Percentiles rank a stretch among this genome's conserved stretches.
These are phyloP conservation scores for Standfussiana lucernea DNA, from an alignment of 2,888 invertebrate species.

Conservation along the genomic window DNA sequence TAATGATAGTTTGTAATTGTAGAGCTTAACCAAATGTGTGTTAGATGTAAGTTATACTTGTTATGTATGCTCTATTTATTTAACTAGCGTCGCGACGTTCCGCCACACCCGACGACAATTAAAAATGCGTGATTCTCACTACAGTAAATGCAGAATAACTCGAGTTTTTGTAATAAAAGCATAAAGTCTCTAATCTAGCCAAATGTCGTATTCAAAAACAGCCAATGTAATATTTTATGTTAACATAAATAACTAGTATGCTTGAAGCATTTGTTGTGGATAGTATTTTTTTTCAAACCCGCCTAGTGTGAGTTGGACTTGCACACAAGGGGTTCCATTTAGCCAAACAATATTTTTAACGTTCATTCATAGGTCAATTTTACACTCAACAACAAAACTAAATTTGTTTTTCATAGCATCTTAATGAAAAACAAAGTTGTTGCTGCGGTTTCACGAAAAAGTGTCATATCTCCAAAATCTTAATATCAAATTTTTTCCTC, in stretches of 20 bases:
- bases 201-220: neutral
- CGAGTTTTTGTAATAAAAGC: neutral
- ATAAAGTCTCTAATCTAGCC: neutral
- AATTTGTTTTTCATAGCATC: neutral
- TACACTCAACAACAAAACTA: neutral
- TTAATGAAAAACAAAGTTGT: neutral
- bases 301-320: neutral
- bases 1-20: slow-evolving; percentile 47
- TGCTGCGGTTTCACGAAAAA: too few species aligned
- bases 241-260: neutral
- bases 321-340: neutral
- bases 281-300: too few species aligned
- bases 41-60: slow-evolving; percentile 70
- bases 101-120: neutral
- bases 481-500: too few species aligned
- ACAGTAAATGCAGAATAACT: neutral
- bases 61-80: slow-evolving; percentile 53
- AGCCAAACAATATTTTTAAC: neutral
- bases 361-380: neutral
- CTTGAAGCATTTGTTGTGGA: neutral
- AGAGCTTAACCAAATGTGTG: slow-evolving; percentile 79
- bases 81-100: slow-evolving; percentile 6
- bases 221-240: neutral
- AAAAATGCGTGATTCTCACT: neutral
- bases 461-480: too few species aligned